Base-by-base conservation (phyloP, 2,888 invertebrate species). In the Acutogordius australiensis region DNA sequence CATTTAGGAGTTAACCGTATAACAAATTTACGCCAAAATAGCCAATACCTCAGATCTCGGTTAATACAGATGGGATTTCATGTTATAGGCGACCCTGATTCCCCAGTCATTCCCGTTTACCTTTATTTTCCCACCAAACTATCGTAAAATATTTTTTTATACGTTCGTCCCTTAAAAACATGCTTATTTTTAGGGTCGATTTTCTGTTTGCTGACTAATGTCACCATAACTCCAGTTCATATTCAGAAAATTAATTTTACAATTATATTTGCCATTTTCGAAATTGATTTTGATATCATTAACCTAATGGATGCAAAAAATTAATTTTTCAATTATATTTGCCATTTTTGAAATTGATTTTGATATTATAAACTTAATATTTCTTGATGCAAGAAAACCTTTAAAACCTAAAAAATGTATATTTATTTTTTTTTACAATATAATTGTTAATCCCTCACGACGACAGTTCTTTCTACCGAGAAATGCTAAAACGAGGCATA, bases 71-170 rank as follows among this genome's bases (percentile, higher is more conserved):
- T 86, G 72, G 88, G 91, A 64, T 84, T 88, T 65, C 83, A 91
- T 65, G 79, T 81, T 64, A 84, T 83, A 70, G 94, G 94, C 2
- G 83, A 87, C 73, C 80, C 80, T 68, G 84, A 87, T 71, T 90
- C 90, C 56, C 94, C 94, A 0, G 90, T 97, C 63, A 85, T 97
- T 67, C 94, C 94, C 21, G 78, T 97, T 76, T 74, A 97, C 68
- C 81, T 88, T 64, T 97, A 86, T 75, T 77, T 84, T 66, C 90
- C 86, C 72, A 84, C 87, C 62, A 91, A 90, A 78, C 84, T 90
- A 72, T 81, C 82, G 80, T 84, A 74, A 73, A n/a, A n/a, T n/a
- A n/a, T n/a, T n/a, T n/a, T n/a, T n/a, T 2, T 59, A 37, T 30
- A 57, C 30, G 26, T 28, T 60, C 30, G 29, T 61, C 21, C 27